These are phyloP conservation scores for Menidia menidia DNA, from an alignment of 2,797 vertebrate genomes.

Conservation along the genomic window DNA sequence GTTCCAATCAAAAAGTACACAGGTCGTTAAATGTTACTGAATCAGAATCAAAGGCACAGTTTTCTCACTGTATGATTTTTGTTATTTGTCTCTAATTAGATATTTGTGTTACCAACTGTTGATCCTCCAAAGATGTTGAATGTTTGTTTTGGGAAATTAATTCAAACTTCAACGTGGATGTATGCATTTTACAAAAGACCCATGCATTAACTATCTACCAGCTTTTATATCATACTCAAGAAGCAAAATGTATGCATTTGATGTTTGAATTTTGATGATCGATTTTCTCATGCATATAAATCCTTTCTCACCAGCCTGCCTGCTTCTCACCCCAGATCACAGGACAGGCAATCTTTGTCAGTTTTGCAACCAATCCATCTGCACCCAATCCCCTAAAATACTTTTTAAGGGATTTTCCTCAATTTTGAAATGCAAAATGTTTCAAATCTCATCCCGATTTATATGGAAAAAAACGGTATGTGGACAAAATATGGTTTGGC, in stretches of 20 bases:
- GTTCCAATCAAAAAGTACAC: not conserved
- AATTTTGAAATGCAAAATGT: not conserved
- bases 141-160: not conserved
- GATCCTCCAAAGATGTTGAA: not conserved
- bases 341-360: conserved; percentile 10
- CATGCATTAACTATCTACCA: not conserved
- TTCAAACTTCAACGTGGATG: not conserved
- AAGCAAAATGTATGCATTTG: not conserved
- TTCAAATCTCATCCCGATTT: not conserved
- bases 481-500: too few relatives aligned
- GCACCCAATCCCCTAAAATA: not conserved
- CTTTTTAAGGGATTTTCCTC: not conserved
- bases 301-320: not conserved
- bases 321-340: not conserved
- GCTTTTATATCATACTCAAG: not conserved
- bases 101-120: not conserved
- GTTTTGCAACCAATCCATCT: conserved; percentile 11
- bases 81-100: not conserved
- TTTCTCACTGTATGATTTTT: not conserved
- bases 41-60: not conserved
- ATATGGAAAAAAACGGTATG: not conserved
- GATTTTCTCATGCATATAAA: not conserved
- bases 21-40: not conserved
- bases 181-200: not conserved
- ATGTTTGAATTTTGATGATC: conserved; percentile 4